phyloP scores from a whole-genome alignment of 2,888 invertebrate species.

The Drosophila birchii region DNA sequence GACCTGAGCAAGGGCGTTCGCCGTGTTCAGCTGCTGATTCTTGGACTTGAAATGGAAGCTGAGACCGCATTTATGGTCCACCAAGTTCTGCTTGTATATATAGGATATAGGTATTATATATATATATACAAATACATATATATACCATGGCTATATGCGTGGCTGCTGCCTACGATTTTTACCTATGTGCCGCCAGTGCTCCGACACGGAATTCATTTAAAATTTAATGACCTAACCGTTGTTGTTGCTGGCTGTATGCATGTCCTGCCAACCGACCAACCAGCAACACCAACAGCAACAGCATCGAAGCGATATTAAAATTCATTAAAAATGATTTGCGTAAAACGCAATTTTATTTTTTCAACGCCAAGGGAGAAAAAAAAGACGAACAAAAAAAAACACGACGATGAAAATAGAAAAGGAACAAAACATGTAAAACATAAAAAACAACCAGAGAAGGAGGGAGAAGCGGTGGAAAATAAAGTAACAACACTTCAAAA shows the following conservation, averaged over 20 bases:
- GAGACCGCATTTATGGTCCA: constrained; percentile 68
- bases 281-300: constrained; percentile 31
- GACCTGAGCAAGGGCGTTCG: constrained; percentile 50
- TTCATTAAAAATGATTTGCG: constrained; percentile 81
- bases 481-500: constrained; percentile 53
- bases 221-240: constrained; percentile 78
- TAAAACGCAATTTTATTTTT: constrained; percentile 80
- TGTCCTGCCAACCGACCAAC: constrained; percentile 28
- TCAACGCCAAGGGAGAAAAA: constrained; percentile 50
- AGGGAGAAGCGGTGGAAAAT: constrained; percentile 23
- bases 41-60: constrained; percentile 57
- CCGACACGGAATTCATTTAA: constrained; percentile 74
- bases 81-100: constrained; percentile 11
- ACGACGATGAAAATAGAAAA: constrained; percentile 7
- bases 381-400: background rate
- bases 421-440: constrained; percentile 10
- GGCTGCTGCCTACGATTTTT: constrained; percentile 44
- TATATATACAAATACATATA: constrained; percentile 1
- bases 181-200: constrained; percentile 53
- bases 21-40: constrained; percentile 31
- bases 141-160: background rate
- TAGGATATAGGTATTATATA: constrained; percentile 10
- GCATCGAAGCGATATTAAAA: constrained; percentile 70
- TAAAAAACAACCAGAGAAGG: constrained; percentile 26
- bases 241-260: constrained; percentile 42